These are phyloP conservation scores for Platycheirus albimanus DNA, from an alignment of 2,888 invertebrate species.

Conservation along the genomic window DNA sequence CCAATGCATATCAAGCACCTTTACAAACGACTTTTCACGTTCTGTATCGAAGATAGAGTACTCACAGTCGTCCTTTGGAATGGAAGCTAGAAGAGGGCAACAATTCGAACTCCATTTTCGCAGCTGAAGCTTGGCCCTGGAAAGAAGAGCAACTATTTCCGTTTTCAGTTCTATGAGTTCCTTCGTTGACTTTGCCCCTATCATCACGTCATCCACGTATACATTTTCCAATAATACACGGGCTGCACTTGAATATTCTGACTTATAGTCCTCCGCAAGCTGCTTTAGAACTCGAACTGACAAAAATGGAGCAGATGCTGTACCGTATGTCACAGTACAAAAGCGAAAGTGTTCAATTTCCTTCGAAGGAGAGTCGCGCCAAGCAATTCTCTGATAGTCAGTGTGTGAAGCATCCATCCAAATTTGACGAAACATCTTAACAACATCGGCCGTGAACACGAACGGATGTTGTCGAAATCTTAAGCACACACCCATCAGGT, in stretches of 20 bases:
- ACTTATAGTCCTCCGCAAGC: not conserved
- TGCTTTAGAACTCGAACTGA: slow-evolving; percentile 28
- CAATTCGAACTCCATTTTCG: slow-evolving; percentile 39
- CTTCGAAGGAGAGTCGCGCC: slow-evolving; percentile 27
- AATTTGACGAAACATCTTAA: no score
- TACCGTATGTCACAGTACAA: slow-evolving; percentile 41
- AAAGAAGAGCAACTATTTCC: no score
- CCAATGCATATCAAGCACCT: no score
- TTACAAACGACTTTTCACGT: no score
- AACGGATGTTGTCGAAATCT: slow-evolving; percentile 59
- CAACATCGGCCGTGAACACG: no score
- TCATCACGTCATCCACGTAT: slow-evolving; percentile 28
- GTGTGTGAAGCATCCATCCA: slow-evolving; percentile 16
- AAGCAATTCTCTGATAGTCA: slow-evolving; percentile 65
- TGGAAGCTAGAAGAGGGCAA: not conserved
- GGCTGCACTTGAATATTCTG: not conserved
- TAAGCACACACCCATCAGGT: slow-evolving; percentile 54
- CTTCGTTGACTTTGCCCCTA: not conserved
- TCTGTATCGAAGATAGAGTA: not conserved
- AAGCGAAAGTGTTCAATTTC: slow-evolving; percentile 36
- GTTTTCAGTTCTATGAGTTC: no score
- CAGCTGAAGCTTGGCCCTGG: no score
- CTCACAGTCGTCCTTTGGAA: slow-evolving; percentile 9
- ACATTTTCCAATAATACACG: slow-evolving; percentile 18
- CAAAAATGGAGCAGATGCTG: slow-evolving; percentile 37